A percentile compares a stretch with the other conserved stretches of the same genome.
Evolutionary conservation across 2,797 vertebrate species (phyloP).

Genomic region (Acanthurus leucopareius): DNA sequence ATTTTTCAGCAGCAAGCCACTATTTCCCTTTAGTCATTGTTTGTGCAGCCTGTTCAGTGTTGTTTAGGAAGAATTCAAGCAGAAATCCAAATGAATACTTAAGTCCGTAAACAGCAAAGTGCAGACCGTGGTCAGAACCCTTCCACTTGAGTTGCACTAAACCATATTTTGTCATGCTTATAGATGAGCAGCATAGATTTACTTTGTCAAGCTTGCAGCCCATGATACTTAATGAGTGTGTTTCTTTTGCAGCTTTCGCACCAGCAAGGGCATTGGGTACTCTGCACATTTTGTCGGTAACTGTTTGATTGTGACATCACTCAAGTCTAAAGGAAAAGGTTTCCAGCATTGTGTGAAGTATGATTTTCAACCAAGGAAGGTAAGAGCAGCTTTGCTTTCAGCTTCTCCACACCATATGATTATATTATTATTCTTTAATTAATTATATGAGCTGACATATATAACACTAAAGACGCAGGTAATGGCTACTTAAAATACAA

Average conservation of each 20-base stretch:
- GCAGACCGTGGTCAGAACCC: neutral
- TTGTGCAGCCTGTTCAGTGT: neutral
- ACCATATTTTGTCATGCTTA: neutral
- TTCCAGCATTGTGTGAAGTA: conserved; percentile 99
- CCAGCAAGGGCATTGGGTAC: conserved; percentile 97
- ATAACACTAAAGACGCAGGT: neutral
- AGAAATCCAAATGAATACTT: neutral
- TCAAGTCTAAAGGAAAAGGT: conserved; percentile 98
- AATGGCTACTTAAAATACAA: neutral
- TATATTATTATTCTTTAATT: neutral
- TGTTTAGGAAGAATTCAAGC: conserved; percentile 1
- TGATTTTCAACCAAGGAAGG: conserved; percentile 98
- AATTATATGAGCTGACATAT: neutral
- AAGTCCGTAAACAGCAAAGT: neutral
- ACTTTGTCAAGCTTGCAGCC: conserved; percentile 11
- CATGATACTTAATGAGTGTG: conserved; percentile 1
- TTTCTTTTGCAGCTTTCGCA: conserved; percentile 91
- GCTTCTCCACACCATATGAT: neutral
- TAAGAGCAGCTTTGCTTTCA: conserved; percentile 69
- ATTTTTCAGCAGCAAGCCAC: conserved; percentile 8
- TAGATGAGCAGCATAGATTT: conserved; percentile 1
- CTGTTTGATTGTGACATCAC: conserved; percentile 96
- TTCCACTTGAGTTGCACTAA: neutral
- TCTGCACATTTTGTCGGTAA: conserved; percentile 97
- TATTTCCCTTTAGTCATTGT: conserved; percentile 4